Conservation (phyloP, 2,113 vertebrate species). For the Chamaetylas fuelleborni region DNA sequence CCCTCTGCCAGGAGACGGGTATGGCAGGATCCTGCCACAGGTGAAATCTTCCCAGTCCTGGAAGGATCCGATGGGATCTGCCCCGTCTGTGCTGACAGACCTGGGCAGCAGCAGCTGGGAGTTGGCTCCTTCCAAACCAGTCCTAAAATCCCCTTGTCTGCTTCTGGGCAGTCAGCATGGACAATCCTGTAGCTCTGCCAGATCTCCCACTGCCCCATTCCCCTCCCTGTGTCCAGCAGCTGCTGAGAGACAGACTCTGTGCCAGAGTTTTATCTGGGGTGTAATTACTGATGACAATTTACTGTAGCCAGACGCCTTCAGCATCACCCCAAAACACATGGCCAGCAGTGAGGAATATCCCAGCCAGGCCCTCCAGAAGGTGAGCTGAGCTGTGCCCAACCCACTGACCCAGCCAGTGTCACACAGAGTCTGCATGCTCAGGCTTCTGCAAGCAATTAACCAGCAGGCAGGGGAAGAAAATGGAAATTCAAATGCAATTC, state of each 20-base stretch:
- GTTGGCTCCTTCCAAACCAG: background rate
- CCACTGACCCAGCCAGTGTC: background rate
- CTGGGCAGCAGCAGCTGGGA: background rate
- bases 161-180: background rate
- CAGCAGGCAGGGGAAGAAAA: background rate
- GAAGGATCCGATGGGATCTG: rapidly evolving
- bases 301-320: background rate
- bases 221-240: background rate
- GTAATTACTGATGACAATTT: background rate
- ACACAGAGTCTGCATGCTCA: background rate
- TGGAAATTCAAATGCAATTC: background rate
- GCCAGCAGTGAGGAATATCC: background rate
- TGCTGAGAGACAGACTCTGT: background rate
- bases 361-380: background rate
- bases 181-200: background rate
- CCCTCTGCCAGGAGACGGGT: background rate
- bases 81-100: background rate
- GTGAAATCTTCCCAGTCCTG: background rate
- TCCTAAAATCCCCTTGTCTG: background rate
- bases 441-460: conserved; percentile 30
- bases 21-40: rapidly evolving
- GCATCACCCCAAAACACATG: background rate
- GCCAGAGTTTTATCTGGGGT: background rate
- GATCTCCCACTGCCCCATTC: background rate
- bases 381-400: background rate